Evolutionary conservation across 2,797 vertebrate species (phyloP).

Genomic region (Phataginus tricuspis): DNA sequence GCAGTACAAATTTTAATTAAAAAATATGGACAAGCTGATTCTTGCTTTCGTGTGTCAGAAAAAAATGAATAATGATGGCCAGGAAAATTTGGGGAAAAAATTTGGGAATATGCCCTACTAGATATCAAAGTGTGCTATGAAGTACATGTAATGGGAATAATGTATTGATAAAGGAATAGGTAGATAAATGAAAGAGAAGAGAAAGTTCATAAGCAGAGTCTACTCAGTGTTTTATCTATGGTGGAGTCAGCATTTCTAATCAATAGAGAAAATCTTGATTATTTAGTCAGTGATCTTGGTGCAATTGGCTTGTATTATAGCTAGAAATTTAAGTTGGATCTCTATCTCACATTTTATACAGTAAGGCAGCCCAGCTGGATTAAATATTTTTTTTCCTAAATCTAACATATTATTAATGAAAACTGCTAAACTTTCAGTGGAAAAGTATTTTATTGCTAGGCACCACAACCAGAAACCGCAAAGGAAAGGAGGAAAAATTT

Average conservation of each 20-base stretch:
- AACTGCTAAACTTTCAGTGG: slow-evolving; percentile 20
- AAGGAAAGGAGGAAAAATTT: neutral
- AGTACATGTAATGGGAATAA: neutral
- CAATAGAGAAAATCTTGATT: slow-evolving; percentile 55
- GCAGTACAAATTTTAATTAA: neutral
- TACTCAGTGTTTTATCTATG: slow-evolving; percentile 27
- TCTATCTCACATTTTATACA: slow-evolving; percentile 16
- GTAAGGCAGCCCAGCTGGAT: slow-evolving; percentile 31
- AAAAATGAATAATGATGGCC: neutral
- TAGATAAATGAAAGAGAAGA: neutral
- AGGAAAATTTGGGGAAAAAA: neutral
- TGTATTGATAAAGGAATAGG: neutral
- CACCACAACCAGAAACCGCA: neutral
- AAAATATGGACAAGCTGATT: slow-evolving; percentile 33
- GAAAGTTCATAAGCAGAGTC: slow-evolving; percentile 2
- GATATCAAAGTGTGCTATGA: neutral
- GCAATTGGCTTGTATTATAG: slow-evolving; percentile 36
- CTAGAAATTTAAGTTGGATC: slow-evolving; percentile 50
- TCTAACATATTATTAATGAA: slow-evolving; percentile 44
- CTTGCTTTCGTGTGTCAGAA: slow-evolving; percentile 16
- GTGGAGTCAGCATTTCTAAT: slow-evolving; percentile 7
- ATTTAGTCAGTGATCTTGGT: slow-evolving; percentile 56
- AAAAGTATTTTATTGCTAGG: slow-evolving; percentile 2
- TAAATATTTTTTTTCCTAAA: neutral
- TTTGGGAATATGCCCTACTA: neutral